Conservation (phyloP, 2,797 vertebrate genomes). For the Diplodus sargus region DNA sequence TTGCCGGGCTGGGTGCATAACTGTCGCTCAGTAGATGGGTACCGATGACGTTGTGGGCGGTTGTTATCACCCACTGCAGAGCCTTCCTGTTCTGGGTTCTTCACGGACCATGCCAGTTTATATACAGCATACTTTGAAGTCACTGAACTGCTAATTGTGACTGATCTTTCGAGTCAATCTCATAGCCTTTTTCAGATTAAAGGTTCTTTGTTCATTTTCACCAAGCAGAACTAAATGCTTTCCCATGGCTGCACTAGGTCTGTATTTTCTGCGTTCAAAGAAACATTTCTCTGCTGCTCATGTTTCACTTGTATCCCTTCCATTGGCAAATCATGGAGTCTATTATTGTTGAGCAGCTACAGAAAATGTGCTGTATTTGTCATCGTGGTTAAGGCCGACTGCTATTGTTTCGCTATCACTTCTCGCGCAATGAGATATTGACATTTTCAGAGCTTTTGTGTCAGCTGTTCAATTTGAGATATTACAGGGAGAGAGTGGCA, state of each 20-base stretch:
- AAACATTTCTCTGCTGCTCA: background rate
- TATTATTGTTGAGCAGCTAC: background rate
- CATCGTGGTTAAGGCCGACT: background rate
- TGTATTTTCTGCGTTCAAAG: background rate
- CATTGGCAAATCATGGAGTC: background rate
- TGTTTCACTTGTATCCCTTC: conserved; percentile 8
- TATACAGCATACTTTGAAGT: conserved; percentile 5
- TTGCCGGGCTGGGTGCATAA: too few species aligned
- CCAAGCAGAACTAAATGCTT: background rate
- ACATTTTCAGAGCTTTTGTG: background rate
- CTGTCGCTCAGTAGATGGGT: too few species aligned
- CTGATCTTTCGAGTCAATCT: background rate
- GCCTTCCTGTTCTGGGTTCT: too few species aligned
- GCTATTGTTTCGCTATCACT: background rate
- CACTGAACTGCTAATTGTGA: background rate
- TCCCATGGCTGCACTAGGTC: background rate
- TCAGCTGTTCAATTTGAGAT: background rate
- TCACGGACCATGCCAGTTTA: background rate
- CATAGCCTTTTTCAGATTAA: background rate
- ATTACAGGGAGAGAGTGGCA: background rate
- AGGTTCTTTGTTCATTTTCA: conserved; percentile 26
- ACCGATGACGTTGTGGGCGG: too few species aligned
- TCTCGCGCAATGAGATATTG: background rate
- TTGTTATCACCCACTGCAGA: too few species aligned
- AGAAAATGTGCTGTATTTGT: background rate